Conservation (phyloP, 2,888 invertebrate genomes). For the Ryuthela nishihirai region DNA sequence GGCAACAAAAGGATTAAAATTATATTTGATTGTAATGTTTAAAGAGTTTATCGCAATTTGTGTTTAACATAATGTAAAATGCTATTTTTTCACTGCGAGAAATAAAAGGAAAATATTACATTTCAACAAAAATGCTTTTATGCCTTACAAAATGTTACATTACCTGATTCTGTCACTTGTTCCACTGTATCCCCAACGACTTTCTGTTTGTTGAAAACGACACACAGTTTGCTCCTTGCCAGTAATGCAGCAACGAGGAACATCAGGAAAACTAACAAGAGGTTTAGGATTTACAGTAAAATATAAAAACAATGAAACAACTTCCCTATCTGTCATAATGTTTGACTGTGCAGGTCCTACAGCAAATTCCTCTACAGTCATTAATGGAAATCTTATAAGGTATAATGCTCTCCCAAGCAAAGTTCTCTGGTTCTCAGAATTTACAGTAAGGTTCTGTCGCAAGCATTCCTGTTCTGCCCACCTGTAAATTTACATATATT, state of each 20-base stretch:
- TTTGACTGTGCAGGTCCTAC: conserved; percentile 70
- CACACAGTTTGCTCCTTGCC: conserved; percentile 72
- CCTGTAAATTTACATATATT: conserved; percentile 48
- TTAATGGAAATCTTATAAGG: conserved; percentile 73
- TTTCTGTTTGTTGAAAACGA: conserved; percentile 70
- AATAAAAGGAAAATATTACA: too few species aligned
- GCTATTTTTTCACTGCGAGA: too few species aligned
- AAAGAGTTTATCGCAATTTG: too few species aligned
- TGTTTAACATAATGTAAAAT: too few species aligned
- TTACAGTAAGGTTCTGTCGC: conserved; percentile 62
- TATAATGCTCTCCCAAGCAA: conserved; percentile 67
- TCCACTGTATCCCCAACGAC: conserved; percentile 79
- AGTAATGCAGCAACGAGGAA: conserved; percentile 70
- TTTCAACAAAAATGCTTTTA: too few species aligned
- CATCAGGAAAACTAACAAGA: conserved; percentile 64
- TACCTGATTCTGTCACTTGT: conserved; percentile 73
- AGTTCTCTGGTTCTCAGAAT: conserved; percentile 64
- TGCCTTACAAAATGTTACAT: too few species aligned
- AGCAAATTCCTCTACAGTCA: conserved; percentile 82
- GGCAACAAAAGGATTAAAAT: too few species aligned
- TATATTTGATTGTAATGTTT: too few species aligned
- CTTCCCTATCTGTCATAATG: conserved; percentile 69
- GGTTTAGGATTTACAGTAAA: conserved; percentile 69
- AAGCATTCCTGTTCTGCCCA: conserved; percentile 73
- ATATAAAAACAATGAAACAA: conserved; percentile 58